Conservation (phyloP, 1,140 invertebrate species). For the Anastrepha obliqua region DNA sequence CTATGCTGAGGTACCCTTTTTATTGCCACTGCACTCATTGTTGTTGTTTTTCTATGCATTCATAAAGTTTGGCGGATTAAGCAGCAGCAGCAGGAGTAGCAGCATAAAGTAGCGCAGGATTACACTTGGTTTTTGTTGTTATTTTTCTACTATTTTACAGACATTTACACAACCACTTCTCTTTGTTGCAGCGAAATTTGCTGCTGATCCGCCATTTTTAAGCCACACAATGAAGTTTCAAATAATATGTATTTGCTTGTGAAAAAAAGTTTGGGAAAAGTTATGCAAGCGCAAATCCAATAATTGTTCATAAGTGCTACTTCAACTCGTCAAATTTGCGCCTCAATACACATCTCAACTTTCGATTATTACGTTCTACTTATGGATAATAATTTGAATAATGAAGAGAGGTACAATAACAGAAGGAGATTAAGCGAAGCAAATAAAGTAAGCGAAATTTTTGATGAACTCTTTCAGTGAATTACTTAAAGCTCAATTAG, state of each 20-base stretch:
- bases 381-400: conserved; percentile 31
- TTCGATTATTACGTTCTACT: conserved; percentile 52
- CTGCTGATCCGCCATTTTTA: conserved; percentile 4
- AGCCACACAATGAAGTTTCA: conserved; percentile 44
- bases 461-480: not conserved
- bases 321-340: conserved; percentile 41
- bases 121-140: conserved; percentile 14
- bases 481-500: too few species aligned
- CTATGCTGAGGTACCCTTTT: conserved; percentile 23
- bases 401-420: not conserved
- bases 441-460: not conserved
- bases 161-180: not conserved
- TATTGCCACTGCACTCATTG: not conserved
- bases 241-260: not conserved
- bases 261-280: conserved; percentile 21
- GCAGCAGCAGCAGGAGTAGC: not conserved
- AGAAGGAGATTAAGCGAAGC: not conserved
- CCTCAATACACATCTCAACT: conserved; percentile 44
- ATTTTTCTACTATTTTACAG: not conserved
- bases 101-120: not conserved
- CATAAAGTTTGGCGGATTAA: conserved; percentile 49
- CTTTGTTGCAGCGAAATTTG: conserved; percentile 9
- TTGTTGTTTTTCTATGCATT: not conserved
- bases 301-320: conserved; percentile 33
- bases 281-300: conserved; percentile 31